Evolutionary conservation across 2,888 invertebrate genomes (phyloP).

Genomic region (Terebella lapidaria): DNA sequence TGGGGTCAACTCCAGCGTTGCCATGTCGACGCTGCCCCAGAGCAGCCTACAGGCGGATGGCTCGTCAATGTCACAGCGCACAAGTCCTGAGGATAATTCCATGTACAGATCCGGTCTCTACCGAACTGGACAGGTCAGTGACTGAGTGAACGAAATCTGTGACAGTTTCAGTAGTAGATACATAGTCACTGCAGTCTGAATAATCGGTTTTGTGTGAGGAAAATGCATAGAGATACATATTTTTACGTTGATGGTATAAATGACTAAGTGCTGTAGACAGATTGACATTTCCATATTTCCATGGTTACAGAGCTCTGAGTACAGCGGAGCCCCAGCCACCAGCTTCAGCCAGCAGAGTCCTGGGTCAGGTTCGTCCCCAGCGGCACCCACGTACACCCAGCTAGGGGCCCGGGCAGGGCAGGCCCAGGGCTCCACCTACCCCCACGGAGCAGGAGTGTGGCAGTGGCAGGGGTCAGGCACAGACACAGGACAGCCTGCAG

Average conservation of each 20-base stretch:
- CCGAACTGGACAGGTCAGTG: not conserved
- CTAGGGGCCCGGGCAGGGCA: conserved; percentile 42
- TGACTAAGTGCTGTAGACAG: no score
- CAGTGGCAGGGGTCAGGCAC: conserved; percentile 32
- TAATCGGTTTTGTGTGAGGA: no score
- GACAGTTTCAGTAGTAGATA: no score
- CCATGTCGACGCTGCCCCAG: not conserved
- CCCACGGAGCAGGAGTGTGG: conserved; percentile 29
- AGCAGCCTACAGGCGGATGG: no score
- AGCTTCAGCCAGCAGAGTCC: conserved; percentile 7
- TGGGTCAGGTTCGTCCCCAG: not conserved
- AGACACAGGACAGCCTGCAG: conserved; percentile 16
- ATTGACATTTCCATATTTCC: no score
- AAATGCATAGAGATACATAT: no score
- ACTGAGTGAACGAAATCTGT: no score
- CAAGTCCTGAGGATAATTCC: not conserved
- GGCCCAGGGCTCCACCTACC: conserved; percentile 9
- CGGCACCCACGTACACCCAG: conserved; percentile 74
- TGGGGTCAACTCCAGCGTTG: not conserved
- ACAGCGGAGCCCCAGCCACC: not conserved
- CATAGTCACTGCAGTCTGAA: no score
- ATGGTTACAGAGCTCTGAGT: not conserved
- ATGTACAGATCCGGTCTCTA: not conserved
- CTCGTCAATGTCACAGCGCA: not conserved
- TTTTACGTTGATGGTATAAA: no score